Base-by-base conservation (phyloP, 2,888 invertebrate species). In the Caenorhabditis auriculariae region DNA sequence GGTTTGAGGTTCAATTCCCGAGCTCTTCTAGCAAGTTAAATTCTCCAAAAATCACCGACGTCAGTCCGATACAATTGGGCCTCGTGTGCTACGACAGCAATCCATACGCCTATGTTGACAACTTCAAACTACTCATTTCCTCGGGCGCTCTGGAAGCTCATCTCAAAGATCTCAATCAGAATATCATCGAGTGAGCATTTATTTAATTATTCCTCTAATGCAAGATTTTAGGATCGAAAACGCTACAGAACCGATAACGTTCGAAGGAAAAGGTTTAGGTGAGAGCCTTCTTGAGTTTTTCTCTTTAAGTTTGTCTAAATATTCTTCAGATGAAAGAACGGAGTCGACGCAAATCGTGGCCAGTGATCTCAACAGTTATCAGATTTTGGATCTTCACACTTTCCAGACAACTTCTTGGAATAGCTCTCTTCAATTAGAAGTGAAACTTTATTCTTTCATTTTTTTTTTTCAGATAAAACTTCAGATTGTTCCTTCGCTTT, bases 381-480 rank as follows among this genome's bases (percentile, higher is more conserved):
- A 69, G 58, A 59, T 74, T n/a, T 58, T 74, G 4, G 72, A 72
- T 48, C 38, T 70, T 26, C 68, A 66, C 41, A 64, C 72, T 6
- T 74, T 74, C 60, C 54, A 56, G 28, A 72, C 70, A 0, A 51
- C 59, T 4, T 66, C 65, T 39, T 74, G 74, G 74, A 74, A 74
- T 58, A 65, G 60, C n/a, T 71, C 74, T 1, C 39, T 72, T 24
- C 56, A 64, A 23, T 39, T 72, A 2, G 64, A 66, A 38, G 48
- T 72, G 9, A 23, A 9, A 15, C 9, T 35, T 17, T 37, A 24
- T 26, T 32, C 4, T 17, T 17, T 17, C 7, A 48, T n/a, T n/a
- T n/a, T n/a, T n/a, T n/a, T n/a, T n/a, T n/a, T n/a, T n/a, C n/a
- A n/a, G n/a, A n/a, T n/a, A n/a, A n/a, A n/a, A n/a, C n/a, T n/a